A percentile compares a stretch with the other conserved stretches of the same genome.
Evolutionary conservation across 2,888 invertebrate genomes (phyloP).

Genomic region (Ashinkailepas kermadecensis): DNA sequence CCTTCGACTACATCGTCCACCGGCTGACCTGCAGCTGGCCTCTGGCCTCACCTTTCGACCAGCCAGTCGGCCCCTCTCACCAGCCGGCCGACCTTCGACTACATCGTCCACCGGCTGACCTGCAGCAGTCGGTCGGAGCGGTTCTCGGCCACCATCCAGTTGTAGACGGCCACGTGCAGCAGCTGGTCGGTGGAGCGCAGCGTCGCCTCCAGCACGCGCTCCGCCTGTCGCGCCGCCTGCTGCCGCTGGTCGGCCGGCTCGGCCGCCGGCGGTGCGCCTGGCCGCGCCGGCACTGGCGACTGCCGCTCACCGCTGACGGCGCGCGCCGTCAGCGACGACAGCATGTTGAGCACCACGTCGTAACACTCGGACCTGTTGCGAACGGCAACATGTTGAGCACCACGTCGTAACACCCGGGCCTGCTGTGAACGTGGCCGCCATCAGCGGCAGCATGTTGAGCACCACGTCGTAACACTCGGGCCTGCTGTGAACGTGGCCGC

Average conservation of each 20-base stretch:
- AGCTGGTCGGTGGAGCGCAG: conserved; percentile 64
- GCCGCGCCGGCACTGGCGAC: conserved; percentile 37
- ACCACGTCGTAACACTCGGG: too few relatives aligned
- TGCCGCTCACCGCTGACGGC: conserved; percentile 42
- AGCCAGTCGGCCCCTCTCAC: too few relatives aligned
- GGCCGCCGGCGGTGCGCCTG: conserved; percentile 43
- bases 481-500: conserved; percentile 11
- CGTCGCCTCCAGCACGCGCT: conserved; percentile 45
- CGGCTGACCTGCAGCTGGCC: too few relatives aligned
- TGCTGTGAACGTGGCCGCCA: too few relatives aligned
- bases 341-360: conserved; percentile 50
- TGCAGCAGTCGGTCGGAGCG: conserved; percentile 46
- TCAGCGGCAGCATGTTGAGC: too few relatives aligned
- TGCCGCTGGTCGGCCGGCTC: conserved; percentile 48
- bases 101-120: conserved; percentile 36
- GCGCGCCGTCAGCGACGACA: conserved; percentile 50
- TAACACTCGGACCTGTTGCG: conserved; percentile 24
- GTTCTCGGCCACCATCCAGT: conserved; percentile 68
- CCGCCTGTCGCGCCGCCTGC: conserved; percentile 45
- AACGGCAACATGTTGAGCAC: too few relatives aligned
- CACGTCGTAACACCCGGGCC: too few relatives aligned
- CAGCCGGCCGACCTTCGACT: too few relatives aligned
- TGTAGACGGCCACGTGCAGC: conserved; percentile 81
- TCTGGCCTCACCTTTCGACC: too few relatives aligned
- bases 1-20: too few relatives aligned